Percentiles rank a stretch among this genome's conserved stretches.
Evolutionary conservation across 2,113 vertebrate species (phyloP).

Genomic region (Cynocephalus volans): DNA sequence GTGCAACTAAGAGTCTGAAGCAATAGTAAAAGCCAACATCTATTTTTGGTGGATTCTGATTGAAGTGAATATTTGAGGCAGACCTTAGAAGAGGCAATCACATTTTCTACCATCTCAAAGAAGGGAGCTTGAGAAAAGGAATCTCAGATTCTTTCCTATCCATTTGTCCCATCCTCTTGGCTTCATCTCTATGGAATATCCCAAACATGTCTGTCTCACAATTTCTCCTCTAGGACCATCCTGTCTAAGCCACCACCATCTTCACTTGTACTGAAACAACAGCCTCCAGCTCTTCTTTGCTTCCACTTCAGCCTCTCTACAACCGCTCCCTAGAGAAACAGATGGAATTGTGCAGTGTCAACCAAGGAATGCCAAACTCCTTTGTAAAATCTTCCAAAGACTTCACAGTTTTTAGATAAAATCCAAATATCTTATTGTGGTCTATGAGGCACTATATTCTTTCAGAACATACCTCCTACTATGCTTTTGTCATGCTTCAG

Average conservation of each 20-base stretch:
- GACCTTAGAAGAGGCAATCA: conserved; percentile 66
- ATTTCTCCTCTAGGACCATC: not conserved
- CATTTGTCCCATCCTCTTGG: conserved; percentile 11
- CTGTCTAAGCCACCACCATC: not conserved
- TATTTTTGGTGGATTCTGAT: conserved; percentile 78
- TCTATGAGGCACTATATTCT: not conserved
- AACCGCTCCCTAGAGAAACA: not conserved
- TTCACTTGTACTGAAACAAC: not conserved
- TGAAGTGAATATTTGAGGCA: conserved; percentile 65
- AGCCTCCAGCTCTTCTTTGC: not conserved
- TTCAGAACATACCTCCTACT: not conserved
- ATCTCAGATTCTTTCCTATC: not conserved
- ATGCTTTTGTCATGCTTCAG: not conserved
- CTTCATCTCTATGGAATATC: not conserved
- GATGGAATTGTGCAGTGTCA: not conserved
- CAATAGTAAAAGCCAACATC: conserved; percentile 75
- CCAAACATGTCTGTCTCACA: not conserved
- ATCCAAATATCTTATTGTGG: not conserved
- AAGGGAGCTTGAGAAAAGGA: not conserved
- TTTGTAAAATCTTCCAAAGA: not conserved
- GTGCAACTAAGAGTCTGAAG: conserved; percentile 58
- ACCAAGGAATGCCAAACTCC: not conserved
- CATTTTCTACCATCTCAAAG: conserved; percentile 68
- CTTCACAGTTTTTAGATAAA: not conserved
- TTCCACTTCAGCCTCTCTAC: not conserved